Percentiles rank a stretch among this genome's conserved stretches.
phyloP scores from a whole-genome alignment of 2,113 vertebrate species.

The Zosterops lateralis region DNA sequence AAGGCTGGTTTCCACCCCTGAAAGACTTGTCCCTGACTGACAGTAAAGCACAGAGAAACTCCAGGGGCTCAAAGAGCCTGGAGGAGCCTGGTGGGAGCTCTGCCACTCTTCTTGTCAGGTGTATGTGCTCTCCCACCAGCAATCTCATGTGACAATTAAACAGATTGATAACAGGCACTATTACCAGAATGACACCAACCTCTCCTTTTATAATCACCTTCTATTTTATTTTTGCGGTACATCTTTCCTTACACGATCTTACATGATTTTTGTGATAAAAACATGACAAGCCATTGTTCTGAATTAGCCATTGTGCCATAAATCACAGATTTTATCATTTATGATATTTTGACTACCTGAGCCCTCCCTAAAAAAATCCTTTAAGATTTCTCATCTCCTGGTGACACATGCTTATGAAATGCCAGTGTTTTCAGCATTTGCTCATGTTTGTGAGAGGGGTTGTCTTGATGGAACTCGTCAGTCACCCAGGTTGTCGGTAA shows the following conservation, averaged over 20 bases:
- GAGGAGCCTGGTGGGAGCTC: background rate
- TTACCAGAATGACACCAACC: background rate
- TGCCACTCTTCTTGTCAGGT: background rate
- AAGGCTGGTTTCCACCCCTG: background rate
- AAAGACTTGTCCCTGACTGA: background rate
- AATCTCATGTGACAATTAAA: background rate
- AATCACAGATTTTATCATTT: background rate
- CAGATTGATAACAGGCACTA: background rate
- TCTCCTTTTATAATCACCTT: background rate
- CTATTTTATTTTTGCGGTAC: background rate
- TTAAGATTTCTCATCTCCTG: background rate
- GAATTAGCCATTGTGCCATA: background rate
- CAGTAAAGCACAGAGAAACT: background rate
- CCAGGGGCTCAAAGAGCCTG: background rate
- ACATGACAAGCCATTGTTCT: background rate
- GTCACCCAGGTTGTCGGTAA: background rate
- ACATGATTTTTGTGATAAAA: background rate
- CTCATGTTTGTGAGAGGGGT: background rate
- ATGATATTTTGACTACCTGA: background rate
- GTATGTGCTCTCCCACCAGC: background rate
- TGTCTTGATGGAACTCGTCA: constrained; percentile 1
- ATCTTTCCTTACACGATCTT: background rate
- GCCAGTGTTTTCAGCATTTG: background rate
- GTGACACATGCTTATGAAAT: constrained; percentile 6
- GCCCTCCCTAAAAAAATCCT: background rate